These are phyloP conservation scores for Leucoraja erinaceus DNA, from an alignment of 2,113 vertebrate species.

Conservation along the genomic window DNA sequence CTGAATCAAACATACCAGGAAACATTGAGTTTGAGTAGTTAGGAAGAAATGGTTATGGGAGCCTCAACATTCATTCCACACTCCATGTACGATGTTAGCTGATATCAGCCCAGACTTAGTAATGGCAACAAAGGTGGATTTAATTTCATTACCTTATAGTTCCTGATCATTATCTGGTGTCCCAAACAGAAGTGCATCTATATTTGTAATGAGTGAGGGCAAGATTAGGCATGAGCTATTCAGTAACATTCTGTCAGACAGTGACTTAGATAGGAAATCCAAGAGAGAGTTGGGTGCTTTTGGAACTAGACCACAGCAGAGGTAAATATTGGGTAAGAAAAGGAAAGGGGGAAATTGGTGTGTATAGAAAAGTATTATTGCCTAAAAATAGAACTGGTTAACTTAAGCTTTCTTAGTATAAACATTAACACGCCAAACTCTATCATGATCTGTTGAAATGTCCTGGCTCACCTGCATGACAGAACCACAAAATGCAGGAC, in stretches of 20 bases:
- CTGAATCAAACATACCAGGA: background rate
- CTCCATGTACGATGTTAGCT: background rate
- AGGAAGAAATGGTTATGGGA: too few species aligned
- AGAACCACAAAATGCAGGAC: too few species aligned
- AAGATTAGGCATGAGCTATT: background rate
- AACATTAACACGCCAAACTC: too few species aligned
- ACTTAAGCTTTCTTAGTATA: background rate
- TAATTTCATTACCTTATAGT: background rate
- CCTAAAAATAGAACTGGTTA: background rate
- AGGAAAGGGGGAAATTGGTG: background rate
- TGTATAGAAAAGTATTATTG: background rate
- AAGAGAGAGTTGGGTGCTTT: background rate
- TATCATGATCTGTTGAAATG: too few species aligned
- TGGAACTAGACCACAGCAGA: background rate
- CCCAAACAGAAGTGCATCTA: background rate
- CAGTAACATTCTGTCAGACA: background rate
- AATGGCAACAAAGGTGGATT: background rate
- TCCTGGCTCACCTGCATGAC: too few species aligned
- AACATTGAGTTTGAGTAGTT: background rate
- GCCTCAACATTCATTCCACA: too few species aligned
- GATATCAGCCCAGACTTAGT: background rate
- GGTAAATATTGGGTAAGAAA: background rate
- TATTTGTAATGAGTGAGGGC: background rate
- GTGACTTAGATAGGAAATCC: background rate
- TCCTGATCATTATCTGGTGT: background rate